Evolutionary conservation across 2,797 vertebrate species (phyloP).

Genomic region (Ctenochaetus hawaiiensis): DNA sequence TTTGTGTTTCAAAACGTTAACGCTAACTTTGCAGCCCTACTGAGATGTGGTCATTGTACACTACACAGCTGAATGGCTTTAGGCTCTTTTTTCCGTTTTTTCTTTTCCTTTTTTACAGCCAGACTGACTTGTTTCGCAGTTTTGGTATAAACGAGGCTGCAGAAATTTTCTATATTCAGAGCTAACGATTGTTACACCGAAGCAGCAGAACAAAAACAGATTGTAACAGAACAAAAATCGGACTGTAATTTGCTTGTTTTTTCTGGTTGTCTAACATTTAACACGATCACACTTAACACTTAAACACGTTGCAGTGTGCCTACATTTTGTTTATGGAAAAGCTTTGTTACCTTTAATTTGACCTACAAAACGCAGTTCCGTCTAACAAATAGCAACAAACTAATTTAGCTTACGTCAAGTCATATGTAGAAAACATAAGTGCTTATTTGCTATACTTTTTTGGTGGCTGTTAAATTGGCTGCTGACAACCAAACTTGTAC

Average conservation of each 20-base stretch:
- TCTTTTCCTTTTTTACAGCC: background rate
- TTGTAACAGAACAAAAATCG: background rate
- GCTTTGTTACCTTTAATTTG: slow-evolving; percentile 7
- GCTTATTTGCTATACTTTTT: background rate
- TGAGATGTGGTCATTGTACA: slow-evolving; percentile 8
- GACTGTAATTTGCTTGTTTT: background rate
- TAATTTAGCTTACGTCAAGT: background rate
- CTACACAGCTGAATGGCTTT: background rate
- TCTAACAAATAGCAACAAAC: background rate
- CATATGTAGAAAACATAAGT: too few species aligned
- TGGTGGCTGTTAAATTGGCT: background rate
- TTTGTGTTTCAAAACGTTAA: slow-evolving; percentile 16
- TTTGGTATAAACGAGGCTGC: slow-evolving; percentile 32
- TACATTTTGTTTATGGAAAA: background rate
- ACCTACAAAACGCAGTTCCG: background rate
- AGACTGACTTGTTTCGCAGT: slow-evolving; percentile 32
- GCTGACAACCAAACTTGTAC: slow-evolving; percentile 52
- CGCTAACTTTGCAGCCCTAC: slow-evolving; percentile 31
- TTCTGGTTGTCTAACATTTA: background rate
- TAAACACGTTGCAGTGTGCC: background rate
- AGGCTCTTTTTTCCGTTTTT: slow-evolving; percentile 9
- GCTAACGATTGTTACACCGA: slow-evolving; percentile 19
- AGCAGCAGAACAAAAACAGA: background rate
- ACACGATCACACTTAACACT: background rate
- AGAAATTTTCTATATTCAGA: slow-evolving; percentile 15